Evolutionary conservation across 1,140 invertebrate species (phyloP), one percentile per base, ranked within the genome.

Genomic region (Aphidius gifuensis): DNA sequence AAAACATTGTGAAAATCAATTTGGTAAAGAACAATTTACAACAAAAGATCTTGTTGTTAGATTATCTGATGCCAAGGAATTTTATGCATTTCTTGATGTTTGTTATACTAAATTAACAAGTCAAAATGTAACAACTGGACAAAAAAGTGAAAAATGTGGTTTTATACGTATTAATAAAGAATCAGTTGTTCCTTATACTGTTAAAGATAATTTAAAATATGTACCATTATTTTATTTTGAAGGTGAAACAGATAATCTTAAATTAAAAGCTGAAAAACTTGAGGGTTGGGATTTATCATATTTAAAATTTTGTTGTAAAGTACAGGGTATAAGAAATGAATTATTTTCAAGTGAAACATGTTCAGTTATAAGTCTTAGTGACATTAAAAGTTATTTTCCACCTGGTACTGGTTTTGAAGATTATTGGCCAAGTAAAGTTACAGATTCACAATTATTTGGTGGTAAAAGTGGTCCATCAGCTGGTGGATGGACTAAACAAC

Each of bases 171-270:
- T 97, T 64, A 96, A 97, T 74, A 93, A 93, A 73, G 94, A 94
- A 71, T 93, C 92, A 0, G 92, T 97, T 42, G 93, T 97, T 51
- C 94, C 94, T 5, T 97, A 96, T 74, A 94, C 94, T 2, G 86
- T 92, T 5, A 88, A 91, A 68, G 89, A 92, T 67, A 83, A 82
- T 58, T 86, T 91, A 68, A 93, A 94, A 77, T 94, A 91, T 80
- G 93, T 98, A 58, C 94, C 94, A 9, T 76, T 97, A n/a, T 96
- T 95, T 79, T 94, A 94, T 76, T 94, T 96, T 74, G 92, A 94
- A 82, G 92, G 92, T 63, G 93, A 96, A 83, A 94, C 92, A 1
- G 92, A 94, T 72, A 93, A 92, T 78, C 81, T 94, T 1, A 93
- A 93, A 73, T 84, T 89, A 47, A 93, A 93, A 73, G 90, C 92